These are phyloP conservation scores for Eupelmus urozonus DNA, from an alignment of 2,888 invertebrate genomes.

Conservation along the genomic window DNA sequence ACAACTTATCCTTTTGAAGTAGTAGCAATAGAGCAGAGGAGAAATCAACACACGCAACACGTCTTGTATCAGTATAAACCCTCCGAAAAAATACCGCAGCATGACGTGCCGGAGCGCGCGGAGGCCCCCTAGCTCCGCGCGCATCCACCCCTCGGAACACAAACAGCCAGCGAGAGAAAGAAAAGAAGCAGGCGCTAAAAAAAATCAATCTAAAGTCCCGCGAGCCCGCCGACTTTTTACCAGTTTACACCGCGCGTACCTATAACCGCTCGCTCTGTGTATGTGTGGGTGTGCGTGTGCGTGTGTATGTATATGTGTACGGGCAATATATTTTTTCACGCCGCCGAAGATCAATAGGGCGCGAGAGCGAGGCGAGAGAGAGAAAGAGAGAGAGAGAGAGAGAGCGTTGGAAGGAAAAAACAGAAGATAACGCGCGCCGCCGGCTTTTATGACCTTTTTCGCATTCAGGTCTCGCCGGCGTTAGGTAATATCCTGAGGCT, in stretches of 20 bases:
- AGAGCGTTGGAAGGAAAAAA: too few species aligned
- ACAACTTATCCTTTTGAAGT: too few species aligned
- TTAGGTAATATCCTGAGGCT: conserved; percentile 73
- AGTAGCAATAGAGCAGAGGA: background rate
- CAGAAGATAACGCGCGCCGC: conserved; percentile 20
- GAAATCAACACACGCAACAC: conserved; percentile 10
- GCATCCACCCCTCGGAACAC: background rate
- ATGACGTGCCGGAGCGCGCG: background rate
- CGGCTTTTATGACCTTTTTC: conserved; percentile 64
- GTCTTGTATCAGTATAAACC: conserved; percentile 17
- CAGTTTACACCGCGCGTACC: conserved; percentile 44
- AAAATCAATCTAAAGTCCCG: conserved; percentile 58
- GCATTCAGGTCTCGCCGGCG: conserved; percentile 73
- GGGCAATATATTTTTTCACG: conserved; percentile 56
- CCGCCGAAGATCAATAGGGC: conserved; percentile 64
- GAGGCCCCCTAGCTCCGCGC: background rate
- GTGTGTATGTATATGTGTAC: background rate
- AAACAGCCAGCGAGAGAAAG: background rate
- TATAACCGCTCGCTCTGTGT: conserved; percentile 13
- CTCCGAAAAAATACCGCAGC: background rate
- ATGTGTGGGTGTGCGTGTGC: background rate
- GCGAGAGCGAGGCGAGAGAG: conserved; percentile 37
- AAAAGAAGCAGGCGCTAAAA: conserved; percentile 22
- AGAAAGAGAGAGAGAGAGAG: conserved; percentile 64
- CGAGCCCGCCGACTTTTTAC: conserved; percentile 30